Evolutionary conservation across 2,113 vertebrate genomes (phyloP), one percentile per base, ranked within the genome.

Genomic region (Hippopotamus amphibius): DNA sequence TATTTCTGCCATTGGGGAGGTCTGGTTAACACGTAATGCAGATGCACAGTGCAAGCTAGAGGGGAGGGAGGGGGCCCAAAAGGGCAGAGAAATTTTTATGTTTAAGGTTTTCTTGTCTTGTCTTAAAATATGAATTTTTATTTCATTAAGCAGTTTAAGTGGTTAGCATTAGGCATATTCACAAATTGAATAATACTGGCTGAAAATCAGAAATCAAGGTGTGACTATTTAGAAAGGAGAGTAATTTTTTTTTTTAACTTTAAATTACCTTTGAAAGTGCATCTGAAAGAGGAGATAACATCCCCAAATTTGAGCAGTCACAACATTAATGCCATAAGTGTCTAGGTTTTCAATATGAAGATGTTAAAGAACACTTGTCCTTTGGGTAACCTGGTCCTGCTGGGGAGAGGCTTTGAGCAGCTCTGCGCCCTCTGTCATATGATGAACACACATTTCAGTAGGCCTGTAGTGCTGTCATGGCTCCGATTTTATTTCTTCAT

Each of bases 101-200:
- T 79, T 55, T 55, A 22, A 55, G 14, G 33, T 79, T n/a, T n/a
- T 79, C 50, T 53, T 79, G 19, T n/a, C 33, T 77, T 53, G 74
- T 10, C 30, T 79, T 55, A 22, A 57, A 57, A 26, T 80, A n/a
- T 15, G 21, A 57, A 57, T 37, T 57, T 80, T 80, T 37, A 80
- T 80, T 57, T 57, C 50, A 24, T 37, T 53, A 55, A 26, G 1
- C 48, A 57, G 41, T 88, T 88, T 94, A 77, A 63, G 8, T 5
- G 63, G 6, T 77, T 41, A 59, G 15, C 10, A 63, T 53, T 57
- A 74, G 50, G 8, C 2, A 61, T 66, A 82, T 50, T 66, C n/a
- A 90, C 22, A 96, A 69, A 83, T 55, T 95, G n/a, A 88, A 41
- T 83, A 77, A 88, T 65, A 57, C 37, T 50, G 21, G 14, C 4